Conservation (phyloP, 2,888 invertebrate species). For the Pandemis corylana region DNA sequence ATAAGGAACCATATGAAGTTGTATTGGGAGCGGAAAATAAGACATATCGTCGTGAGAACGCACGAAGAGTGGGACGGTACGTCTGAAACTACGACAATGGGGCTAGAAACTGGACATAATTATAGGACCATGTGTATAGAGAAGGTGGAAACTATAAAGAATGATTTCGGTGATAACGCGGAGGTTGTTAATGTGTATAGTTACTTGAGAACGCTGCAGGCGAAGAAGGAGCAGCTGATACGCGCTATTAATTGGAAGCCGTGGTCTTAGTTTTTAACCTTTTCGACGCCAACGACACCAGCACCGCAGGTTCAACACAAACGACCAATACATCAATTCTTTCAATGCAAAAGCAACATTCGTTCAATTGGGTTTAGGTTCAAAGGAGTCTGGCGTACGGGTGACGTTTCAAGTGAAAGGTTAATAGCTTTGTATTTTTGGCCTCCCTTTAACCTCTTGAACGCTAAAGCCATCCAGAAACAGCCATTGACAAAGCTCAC, state of each 20-base stretch:
- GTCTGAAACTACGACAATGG: slow-evolving; percentile 61
- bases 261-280: background rate
- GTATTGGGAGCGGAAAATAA: slow-evolving; percentile 59
- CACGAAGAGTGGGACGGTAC: slow-evolving; percentile 75
- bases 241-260: slow-evolving; percentile 64
- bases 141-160: slow-evolving; percentile 65
- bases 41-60: slow-evolving; percentile 57
- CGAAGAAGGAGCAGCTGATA: slow-evolving; percentile 61
- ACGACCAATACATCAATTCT: too few relatives aligned
- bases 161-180: slow-evolving; percentile 65
- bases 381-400: too few relatives aligned
- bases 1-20: slow-evolving; percentile 64
- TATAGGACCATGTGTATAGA: slow-evolving; percentile 74
- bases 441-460: too few relatives aligned
- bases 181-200: slow-evolving; percentile 68
- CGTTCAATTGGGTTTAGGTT: too few relatives aligned
- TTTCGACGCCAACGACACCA: background rate
- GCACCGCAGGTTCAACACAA: too few relatives aligned
- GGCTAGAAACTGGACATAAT: slow-evolving; percentile 68
- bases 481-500: too few relatives aligned
- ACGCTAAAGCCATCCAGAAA: too few relatives aligned
- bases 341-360: too few relatives aligned
- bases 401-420: too few relatives aligned
- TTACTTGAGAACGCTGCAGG: slow-evolving; percentile 58
- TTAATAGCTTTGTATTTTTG: too few relatives aligned